Evolutionary conservation across 2,888 invertebrate genomes (phyloP).

Genomic region (Tuberolachnus salignus): DNA sequence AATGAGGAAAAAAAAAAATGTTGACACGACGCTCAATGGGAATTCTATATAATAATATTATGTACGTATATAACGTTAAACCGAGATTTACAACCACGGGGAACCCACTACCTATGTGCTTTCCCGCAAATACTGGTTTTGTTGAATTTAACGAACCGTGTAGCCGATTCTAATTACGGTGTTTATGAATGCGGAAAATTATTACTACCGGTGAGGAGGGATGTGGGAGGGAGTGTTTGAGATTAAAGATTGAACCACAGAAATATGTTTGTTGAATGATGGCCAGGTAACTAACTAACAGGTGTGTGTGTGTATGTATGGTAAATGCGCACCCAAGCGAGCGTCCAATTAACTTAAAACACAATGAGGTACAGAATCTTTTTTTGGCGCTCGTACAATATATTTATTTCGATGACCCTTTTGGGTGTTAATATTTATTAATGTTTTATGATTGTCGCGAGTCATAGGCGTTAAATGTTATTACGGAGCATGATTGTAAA

Average conservation of each 20-base stretch:
- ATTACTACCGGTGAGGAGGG: background rate
- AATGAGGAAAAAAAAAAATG: no score
- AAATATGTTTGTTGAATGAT: background rate
- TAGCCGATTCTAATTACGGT: slow-evolving; percentile 46
- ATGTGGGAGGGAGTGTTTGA: no score
- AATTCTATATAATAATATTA: background rate
- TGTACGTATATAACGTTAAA: background rate
- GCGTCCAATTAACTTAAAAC: no score
- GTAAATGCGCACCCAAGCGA: background rate
- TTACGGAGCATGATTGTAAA: background rate
- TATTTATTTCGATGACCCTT: no score
- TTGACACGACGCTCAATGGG: no score
- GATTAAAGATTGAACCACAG: no score
- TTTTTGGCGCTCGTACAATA: no score
- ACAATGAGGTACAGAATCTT: no score
- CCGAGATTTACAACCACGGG: background rate
- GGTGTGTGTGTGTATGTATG: background rate
- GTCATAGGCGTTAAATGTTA: background rate
- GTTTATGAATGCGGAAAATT: slow-evolving; percentile 50
- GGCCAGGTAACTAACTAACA: no score
- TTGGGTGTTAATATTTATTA: slow-evolving; percentile 2
- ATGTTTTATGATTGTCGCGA: no score
- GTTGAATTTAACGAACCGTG: slow-evolving; percentile 44
- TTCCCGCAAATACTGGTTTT: slow-evolving; percentile 14
- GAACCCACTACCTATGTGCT: background rate